A percentile compares a stretch with the other conserved stretches of the same genome.
Evolutionary conservation across 1,140 invertebrate species (phyloP).

Genomic region (Planococcus citri): DNA sequence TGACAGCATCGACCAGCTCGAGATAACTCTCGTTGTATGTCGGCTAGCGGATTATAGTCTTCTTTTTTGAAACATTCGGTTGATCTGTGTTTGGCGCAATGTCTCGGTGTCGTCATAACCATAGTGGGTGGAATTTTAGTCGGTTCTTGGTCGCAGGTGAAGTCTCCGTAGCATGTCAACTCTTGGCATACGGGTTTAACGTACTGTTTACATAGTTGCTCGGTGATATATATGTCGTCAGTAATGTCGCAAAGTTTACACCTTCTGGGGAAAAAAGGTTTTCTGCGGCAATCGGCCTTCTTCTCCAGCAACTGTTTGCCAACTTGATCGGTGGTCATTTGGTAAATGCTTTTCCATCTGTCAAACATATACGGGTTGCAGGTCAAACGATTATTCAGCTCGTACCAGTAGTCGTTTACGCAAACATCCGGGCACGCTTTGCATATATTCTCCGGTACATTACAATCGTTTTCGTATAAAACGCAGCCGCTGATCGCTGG

Average conservation of each 20-base stretch:
- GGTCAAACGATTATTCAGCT: background rate
- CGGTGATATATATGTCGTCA: constrained; percentile 8
- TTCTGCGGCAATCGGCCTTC: background rate
- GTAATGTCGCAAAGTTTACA: constrained; percentile 4
- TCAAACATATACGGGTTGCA: background rate
- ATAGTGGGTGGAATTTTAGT: background rate
- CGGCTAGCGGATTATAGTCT: too few species aligned
- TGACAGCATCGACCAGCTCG: too few species aligned
- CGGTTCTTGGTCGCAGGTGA: background rate
- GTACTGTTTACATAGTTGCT: constrained; percentile 3
- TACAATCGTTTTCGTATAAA: background rate
- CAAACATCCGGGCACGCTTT: background rate
- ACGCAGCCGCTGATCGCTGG: background rate
- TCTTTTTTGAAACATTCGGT: constrained; percentile 5
- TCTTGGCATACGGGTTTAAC: background rate
- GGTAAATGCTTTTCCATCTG: constrained; percentile 9
- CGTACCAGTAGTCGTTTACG: constrained; percentile 14
- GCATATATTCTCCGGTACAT: background rate
- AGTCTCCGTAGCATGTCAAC: background rate
- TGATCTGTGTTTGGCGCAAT: background rate
- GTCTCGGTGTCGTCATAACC: background rate
- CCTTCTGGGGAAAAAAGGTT: background rate
- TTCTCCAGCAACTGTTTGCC: background rate
- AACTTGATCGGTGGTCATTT: background rate
- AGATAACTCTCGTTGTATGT: too few species aligned